Evolutionary conservation across 2,113 vertebrate genomes (phyloP), one percentile per base, ranked within the genome.

Genomic region (Argyrosomus japonicus): DNA sequence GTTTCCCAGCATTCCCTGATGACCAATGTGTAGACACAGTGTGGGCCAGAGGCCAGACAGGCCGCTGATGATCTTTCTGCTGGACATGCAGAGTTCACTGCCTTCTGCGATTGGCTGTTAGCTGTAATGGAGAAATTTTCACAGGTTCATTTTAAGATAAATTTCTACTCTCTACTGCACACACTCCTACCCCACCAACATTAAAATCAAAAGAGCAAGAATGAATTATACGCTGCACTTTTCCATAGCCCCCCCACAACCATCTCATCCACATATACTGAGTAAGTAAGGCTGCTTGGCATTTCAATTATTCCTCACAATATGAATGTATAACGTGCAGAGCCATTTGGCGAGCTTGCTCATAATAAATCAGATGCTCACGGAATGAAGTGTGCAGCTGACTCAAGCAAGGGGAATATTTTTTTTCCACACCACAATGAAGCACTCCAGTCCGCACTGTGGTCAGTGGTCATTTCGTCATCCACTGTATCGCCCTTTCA

Each of bases 221-320:
- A 80, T 50, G 40, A 60, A 82, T 54, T 51, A 75, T 54, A 56
- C 14, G 8, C 18, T 10, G 45, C 4, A 60, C 50, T 65, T 84
- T 57, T 65, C 80, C 51, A 65, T 19, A 27, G 29, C n/a, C 43
- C 45, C 23, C 70, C 21, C 70, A 60, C 68, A 63, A 19, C 68
- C 61, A 19, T 47, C 70, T 68, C 48, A 63, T 83, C 54, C 54
- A 57, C 53, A 51, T 14, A 74, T 51, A 81, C 53, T 75, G 68
- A 88, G 60, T 48, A 53, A 82, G 84, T 64, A 61, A 76, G 70
- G 75, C 80, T 63, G 81, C 71, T 69, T 93, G 90, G 88, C 90
- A 91, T 90, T 94, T 92, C 87, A 88, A 90, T 92, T 91, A 91
- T 91, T 88, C 72, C 83, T 70, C 86, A 68, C 79, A 83, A 72